These are phyloP conservation scores for Nezara viridula DNA, from an alignment of 2,888 invertebrate species.

Conservation along the genomic window DNA sequence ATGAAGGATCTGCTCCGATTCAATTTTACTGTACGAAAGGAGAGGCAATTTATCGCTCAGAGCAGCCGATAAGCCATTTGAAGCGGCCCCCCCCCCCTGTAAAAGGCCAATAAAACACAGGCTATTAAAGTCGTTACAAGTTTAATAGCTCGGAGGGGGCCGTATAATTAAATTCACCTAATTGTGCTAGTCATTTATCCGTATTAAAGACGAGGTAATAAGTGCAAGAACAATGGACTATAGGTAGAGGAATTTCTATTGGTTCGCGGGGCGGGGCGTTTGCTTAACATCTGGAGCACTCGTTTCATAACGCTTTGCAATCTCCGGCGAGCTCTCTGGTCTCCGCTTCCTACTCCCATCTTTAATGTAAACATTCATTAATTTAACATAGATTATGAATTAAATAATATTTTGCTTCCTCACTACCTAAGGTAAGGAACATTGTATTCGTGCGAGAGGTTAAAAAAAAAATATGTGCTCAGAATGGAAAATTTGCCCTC, in stretches of 20 bases:
- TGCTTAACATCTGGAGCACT: background rate
- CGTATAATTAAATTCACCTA: background rate
- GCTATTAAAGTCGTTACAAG: constrained; percentile 1
- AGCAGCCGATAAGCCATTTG: background rate
- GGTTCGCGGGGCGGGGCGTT: background rate
- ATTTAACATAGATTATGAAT: no score
- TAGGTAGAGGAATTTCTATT: background rate
- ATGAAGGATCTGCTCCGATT: background rate
- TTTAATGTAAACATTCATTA: no score
- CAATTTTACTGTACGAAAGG: background rate
- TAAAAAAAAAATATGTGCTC: no score
- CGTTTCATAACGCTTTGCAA: background rate
- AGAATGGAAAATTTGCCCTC: no score
- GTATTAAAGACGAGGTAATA: background rate
- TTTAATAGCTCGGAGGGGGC: background rate
- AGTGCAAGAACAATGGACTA: background rate
- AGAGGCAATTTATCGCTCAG: background rate
- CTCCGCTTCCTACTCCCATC: constrained; percentile 9
- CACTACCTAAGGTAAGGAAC: no score
- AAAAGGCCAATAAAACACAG: constrained; percentile 12
- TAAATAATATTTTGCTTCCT: no score
- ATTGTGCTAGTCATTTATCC: background rate
- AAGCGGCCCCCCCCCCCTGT: background rate
- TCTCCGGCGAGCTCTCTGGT: background rate
- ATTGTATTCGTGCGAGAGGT: no score